phyloP scores from a whole-genome alignment of 2,797 vertebrate species.

The Thripadectes ignobilis region DNA sequence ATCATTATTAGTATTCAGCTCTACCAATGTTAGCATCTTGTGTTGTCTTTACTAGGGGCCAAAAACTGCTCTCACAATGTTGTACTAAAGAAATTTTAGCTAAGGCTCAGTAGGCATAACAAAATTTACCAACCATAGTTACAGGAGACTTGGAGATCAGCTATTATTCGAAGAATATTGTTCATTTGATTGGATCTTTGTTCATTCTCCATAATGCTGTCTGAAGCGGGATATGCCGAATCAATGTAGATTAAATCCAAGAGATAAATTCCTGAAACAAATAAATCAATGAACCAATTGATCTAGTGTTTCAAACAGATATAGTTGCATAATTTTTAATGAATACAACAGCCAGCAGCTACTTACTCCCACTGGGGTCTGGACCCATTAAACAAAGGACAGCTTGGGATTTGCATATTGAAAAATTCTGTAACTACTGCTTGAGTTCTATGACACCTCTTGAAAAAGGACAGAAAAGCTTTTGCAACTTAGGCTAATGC shows the following conservation, averaged over 20 bases:
- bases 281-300: background rate
- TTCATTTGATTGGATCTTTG: constrained; percentile 98
- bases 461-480: background rate
- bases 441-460: background rate
- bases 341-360: background rate
- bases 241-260: constrained; percentile 98
- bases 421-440: background rate
- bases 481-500: background rate
- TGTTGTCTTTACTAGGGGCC: background rate
- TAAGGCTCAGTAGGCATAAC: background rate
- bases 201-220: constrained; percentile 96
- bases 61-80: background rate
- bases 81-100: background rate
- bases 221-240: constrained; percentile 96
- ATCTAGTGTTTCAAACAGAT: background rate
- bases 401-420: background rate
- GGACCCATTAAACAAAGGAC: background rate
- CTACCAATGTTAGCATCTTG: background rate
- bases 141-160: constrained; percentile 94
- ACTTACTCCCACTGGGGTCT: background rate
- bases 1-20: background rate
- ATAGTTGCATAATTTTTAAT: background rate
- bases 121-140: constrained; percentile 85
- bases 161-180: constrained; percentile 93
- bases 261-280: constrained; percentile 90